Base-by-base conservation (phyloP, 92 coral and sea anemone genomes). In the Siderastrea siderea region DNA sequence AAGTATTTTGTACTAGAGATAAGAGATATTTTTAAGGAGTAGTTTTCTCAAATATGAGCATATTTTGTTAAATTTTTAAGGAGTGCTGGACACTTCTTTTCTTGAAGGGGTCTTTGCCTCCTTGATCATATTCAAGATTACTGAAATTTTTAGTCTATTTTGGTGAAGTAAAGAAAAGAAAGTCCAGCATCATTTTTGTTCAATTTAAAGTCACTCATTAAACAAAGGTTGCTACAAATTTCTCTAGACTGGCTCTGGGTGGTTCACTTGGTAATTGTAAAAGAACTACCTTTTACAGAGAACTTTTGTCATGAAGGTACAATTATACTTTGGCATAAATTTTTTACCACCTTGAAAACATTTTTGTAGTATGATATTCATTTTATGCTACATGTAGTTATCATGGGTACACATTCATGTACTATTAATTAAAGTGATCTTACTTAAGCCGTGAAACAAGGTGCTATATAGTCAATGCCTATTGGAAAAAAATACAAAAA, bases 291-390 rank as follows among this genome's bases (percentile, higher is more conserved):
- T 26, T 26, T 26, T 26, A 26, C 38, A 26, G 38, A 26, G 38
- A 26, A 26, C 38, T 26, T 26, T 26, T 26, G 38, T 26, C 38
- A 26, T 26, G 66, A 2, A n/a, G 16, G 16, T 15, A 19, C 5
- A 61, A 61, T 61, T 61, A 61, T 61, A 4, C 66, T 61, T 61
- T 61, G 5, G 38, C 66, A 61, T 15, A 14, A 14, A 14, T 13
- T 16, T 14, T 14, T 10, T 14, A 61, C 19, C 16, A 61, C 16
- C 66, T 61, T 14, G 38, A 26, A 26, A 26, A 26, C 38, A 26
- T 26, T 26, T 70, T 55, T 75, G 80, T 47, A 75, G 80, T 75
- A 11, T 57, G 55, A 4, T 46, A 47, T 12, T 70, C 74, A 46
- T 47, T 44, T 47, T 26, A 26, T 26, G 38, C 38, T 26, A 26